A percentile compares a stretch with the other conserved stretches of the same genome.
Conservation (phyloP, 2,888 invertebrate genomes). For the Patella ulyssiponensis region DNA sequence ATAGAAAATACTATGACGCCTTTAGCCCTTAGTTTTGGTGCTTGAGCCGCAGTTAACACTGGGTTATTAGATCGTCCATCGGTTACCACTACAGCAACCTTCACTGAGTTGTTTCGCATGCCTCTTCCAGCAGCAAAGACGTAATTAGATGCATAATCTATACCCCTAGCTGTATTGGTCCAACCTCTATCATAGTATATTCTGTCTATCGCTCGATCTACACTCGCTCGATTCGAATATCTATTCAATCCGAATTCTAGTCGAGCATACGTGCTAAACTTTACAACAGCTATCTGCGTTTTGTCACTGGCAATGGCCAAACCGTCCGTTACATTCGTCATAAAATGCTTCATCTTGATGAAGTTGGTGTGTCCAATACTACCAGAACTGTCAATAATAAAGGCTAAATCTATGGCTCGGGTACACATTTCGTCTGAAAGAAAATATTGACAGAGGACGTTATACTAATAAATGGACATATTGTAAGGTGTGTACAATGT, state of each 20-base stretch:
- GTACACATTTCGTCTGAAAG: neutral
- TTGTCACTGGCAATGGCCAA: slow-evolving; percentile 14
- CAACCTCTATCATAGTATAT: neutral
- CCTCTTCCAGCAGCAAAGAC: slow-evolving; percentile 9
- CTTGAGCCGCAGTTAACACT: neutral
- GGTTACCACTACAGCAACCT: slow-evolving; percentile 24
- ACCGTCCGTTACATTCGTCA: slow-evolving; percentile 15
- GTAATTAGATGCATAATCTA: slow-evolving; percentile 9
- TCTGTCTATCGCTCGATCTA: neutral
- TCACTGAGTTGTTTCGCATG: neutral
- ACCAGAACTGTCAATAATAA: slow-evolving; percentile 27
- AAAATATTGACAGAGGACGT: too few relatives aligned
- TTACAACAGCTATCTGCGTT: slow-evolving; percentile 13
- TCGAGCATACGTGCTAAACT: slow-evolving; percentile 1
- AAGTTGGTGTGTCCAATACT: slow-evolving; percentile 14
- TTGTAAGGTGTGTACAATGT: too few relatives aligned
- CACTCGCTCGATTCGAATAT: neutral
- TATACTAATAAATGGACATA: too few relatives aligned
- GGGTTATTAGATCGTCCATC: slow-evolving; percentile 21
- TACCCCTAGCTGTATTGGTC: slow-evolving; percentile 6
- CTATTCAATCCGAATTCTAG: slow-evolving; percentile 16
- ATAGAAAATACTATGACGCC: slow-evolving; percentile 27
- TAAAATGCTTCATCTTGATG: slow-evolving; percentile 17
- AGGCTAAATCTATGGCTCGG: slow-evolving; percentile 20
- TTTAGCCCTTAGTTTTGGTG: slow-evolving; percentile 9